Evolutionary conservation across 2,888 invertebrate species (phyloP), one percentile per base, ranked within the genome.

Genomic region (Leucophenga montana): DNA sequence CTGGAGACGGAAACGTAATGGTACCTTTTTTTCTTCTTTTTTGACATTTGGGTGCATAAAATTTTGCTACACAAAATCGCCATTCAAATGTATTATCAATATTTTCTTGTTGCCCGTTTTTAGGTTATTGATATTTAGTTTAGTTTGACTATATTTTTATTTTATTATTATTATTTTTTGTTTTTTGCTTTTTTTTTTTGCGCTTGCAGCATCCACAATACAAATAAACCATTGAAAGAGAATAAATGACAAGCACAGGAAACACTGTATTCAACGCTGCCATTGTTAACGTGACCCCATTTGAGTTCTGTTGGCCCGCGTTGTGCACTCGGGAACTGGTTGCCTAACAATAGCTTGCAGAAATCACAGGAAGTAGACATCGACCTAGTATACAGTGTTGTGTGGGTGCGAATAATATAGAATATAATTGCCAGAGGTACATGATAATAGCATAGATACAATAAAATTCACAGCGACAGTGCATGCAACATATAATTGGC

Each of bases 211-310:
- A 57, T 27, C 57, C 13, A 57, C 27, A 57, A 57, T 5, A 39
- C 31, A 57, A 27, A 22, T 57, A 57, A 27, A 4, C 57, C 27
- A 27, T 27, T 57, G 31, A 27, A 57, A 11, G 31, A 22, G n/a
- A 22, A 31, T 22, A 8, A 18, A 33, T 61, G 61, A 61, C 39
- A 61, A 39, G 61, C 61, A 9, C 61, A 33, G 61, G 61, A 61
- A 61, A 20, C 44, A 18, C 11, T 18, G 44, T 48, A 54, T 53
- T 20, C 14, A 53, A 33, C 66, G 54, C 33, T 54, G 66, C 39
- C 39, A 59, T 67, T 67, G 53, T 67, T 57, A 57, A 67, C 46
- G 59, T 67, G 57, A 48, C 59, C 67, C 59, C 13, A 57, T 48
- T 67, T 46, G 44, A 61, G 20, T 18, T 16, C 16, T 61, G 20